These are phyloP conservation scores for Anastrepha obliqua DNA, from an alignment of 1,140 invertebrate genomes.

Conservation along the genomic window DNA sequence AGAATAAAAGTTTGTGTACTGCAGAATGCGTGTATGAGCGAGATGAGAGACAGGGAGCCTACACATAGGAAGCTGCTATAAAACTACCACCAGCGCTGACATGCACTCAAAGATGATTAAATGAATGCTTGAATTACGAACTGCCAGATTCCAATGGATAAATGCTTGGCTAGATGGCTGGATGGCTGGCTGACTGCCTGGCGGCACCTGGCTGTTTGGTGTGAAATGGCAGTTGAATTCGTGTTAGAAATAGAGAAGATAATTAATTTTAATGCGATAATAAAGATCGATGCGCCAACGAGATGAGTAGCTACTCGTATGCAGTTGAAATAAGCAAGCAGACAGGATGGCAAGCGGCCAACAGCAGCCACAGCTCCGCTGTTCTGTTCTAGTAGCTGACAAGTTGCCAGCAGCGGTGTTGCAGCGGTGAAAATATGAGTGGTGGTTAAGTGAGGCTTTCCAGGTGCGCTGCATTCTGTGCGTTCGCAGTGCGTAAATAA, in stretches of 20 bases:
- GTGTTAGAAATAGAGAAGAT: conserved; percentile 50
- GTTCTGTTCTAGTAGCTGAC: not conserved
- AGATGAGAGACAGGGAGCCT: not conserved
- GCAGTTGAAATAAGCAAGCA: not conserved
- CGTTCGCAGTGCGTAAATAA: not conserved
- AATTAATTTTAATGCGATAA: conserved; percentile 52
- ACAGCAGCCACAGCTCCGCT: not conserved
- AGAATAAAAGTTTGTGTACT: too few relatives aligned
- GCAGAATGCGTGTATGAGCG: not conserved
- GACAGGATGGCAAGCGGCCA: not conserved
- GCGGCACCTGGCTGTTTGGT: not conserved
- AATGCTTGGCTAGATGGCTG: not conserved
- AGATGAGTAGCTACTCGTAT: not conserved
- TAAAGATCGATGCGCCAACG: conserved; percentile 42
- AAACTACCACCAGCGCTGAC: conserved; percentile 13
- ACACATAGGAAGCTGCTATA: not conserved
- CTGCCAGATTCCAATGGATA: not conserved
- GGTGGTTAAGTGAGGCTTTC: not conserved
- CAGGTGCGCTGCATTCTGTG: not conserved
- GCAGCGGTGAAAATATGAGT: conserved; percentile 7
- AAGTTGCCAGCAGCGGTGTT: not conserved
- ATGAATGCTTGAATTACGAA: conserved; percentile 30
- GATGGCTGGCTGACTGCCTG: not conserved
- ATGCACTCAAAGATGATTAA: not conserved
- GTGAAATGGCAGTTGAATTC: conserved; percentile 16